Base-by-base conservation (phyloP, 2,797 vertebrate species). In the Enteromius argenteus region DNA sequence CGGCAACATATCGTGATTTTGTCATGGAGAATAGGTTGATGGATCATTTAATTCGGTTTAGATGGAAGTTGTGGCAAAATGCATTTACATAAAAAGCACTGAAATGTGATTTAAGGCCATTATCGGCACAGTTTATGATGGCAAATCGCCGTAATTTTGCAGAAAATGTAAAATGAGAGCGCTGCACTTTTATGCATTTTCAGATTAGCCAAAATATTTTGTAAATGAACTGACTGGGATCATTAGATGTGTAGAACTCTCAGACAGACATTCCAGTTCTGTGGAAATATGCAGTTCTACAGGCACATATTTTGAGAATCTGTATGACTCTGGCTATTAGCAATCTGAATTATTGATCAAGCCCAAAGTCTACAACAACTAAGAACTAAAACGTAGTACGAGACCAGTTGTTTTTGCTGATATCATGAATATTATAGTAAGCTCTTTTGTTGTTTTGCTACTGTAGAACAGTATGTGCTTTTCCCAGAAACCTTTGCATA, bases 401-500 rank as follows among this genome's bases (percentile, higher is more conserved):
- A 58, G 35, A 67, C 21, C 71, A 23, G 14, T 17, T 9, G 67
- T 84, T 68, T 80, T 68, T 46, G 32, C 42, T 80, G 68, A 64
- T 73, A 73, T 53, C 69, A 32, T 53, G 72, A 51, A 78, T 81
- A 56, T 82, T 73, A 39, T 46, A 51, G 19, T 11, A 21, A 19
- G 44, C 42, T 27, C 62, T 64, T 9, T 75, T 64, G 5, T 68
- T 72, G 5, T 68, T 84, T 19, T 83, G 76, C 67, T 72, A 46
- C 44, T 46, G 44, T 46, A 49, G 72, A 30, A 74, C 44, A 75
- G 68, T 76, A 86, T 86, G 78, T 82, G 56, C 53, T 71, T 71
- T 74, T 79, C 77, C 35, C 74, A 68, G 21, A 62, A 73, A 62
- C 39, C 49, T 79, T 75, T 82, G n/a, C 32, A 75, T 67, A n/a